Base-by-base conservation (phyloP, 2,113 vertebrate species). In the Tachysurus fulvidraco region DNA sequence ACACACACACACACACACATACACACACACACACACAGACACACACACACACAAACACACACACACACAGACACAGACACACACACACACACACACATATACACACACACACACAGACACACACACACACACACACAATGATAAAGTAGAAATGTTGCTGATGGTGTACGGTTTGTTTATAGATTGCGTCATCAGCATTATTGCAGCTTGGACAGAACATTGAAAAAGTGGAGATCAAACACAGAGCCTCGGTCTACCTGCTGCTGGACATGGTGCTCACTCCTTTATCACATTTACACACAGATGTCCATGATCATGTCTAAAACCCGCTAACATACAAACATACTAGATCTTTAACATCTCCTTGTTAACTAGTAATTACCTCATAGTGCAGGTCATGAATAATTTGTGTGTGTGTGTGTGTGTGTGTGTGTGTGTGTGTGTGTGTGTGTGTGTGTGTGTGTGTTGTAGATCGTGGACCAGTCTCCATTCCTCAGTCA, bases 231-330 rank as follows among this genome's bases (percentile, higher is more conserved):
- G 96, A 96, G 50, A 90, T 89, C 82, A 96, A 96, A 92, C 97
- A 99, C 93, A 88, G 97, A 82, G 98, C 98, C 83, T 97, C 98
- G 7, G n/a, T 99, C 89, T 96, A 95, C 89, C 92, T 99, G 77
- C 95, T 99, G 57, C 94, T 98, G 84, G 95, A 97, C 89, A 94
- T 96, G 96, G 98, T 98, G 94, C 77, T 44, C n/a, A 78, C 41
- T 46, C 21, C 19, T 21, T 71, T 44, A 41, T 21, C 25, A 21
- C 41, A 44, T 71, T 44, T 41, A 74, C 71, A 44, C 19, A 74
- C 74, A 77, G 23, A 12, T 77, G 74, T 16, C 46, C 8, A 10
- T 46, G 71, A 74, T 74, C 46, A 52, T 2, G 17, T 12, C 46
- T 54, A 54, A 54, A 52, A 46, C 12, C 23, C 52, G 21, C 21